phyloP scores from a whole-genome alignment of 2,888 invertebrate genomes.

The Campoplex capitator region DNA sequence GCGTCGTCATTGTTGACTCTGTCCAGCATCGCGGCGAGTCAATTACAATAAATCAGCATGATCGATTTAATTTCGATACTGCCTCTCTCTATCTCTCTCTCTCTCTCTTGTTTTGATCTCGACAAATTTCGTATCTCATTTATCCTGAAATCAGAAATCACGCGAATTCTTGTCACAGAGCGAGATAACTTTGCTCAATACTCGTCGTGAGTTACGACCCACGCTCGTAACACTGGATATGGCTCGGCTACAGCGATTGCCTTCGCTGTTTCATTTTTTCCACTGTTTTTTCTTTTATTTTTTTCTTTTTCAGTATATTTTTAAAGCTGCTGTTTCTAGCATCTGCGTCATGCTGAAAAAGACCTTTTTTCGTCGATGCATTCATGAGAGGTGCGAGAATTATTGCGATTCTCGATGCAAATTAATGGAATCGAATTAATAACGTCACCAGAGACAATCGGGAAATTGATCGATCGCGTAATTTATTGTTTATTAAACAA shows the following conservation, averaged over 20 bases:
- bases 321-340: conserved; percentile 38
- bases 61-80: conserved; percentile 16
- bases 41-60: conserved; percentile 19
- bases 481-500: conserved; percentile 13
- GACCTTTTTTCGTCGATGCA: conserved; percentile 56
- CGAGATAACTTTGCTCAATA: conserved; percentile 1
- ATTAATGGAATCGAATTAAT: conserved; percentile 34
- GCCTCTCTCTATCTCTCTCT: conserved; percentile 28
- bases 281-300: conserved; percentile 43
- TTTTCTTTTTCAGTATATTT: conserved; percentile 43
- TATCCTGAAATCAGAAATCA: conserved; percentile 62
- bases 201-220: conserved; percentile 44
- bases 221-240: conserved; percentile 62
- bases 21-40: conserved; percentile 27
- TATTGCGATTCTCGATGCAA: conserved; percentile 34
- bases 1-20: conserved; percentile 44
- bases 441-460: not conserved
- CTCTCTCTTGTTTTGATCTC: not conserved
- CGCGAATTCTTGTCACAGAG: conserved; percentile 16
- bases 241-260: conserved; percentile 58
- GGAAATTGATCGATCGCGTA: conserved; percentile 6
- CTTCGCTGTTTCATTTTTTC: conserved; percentile 43
- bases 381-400: conserved; percentile 56
- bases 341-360: conserved; percentile 51
- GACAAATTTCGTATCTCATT: conserved; percentile 18